These are phyloP conservation scores for Spongilla lacustris DNA, from an alignment of 37 sponge, comb jelly and placozoan genomes.

Conservation along the genomic window DNA sequence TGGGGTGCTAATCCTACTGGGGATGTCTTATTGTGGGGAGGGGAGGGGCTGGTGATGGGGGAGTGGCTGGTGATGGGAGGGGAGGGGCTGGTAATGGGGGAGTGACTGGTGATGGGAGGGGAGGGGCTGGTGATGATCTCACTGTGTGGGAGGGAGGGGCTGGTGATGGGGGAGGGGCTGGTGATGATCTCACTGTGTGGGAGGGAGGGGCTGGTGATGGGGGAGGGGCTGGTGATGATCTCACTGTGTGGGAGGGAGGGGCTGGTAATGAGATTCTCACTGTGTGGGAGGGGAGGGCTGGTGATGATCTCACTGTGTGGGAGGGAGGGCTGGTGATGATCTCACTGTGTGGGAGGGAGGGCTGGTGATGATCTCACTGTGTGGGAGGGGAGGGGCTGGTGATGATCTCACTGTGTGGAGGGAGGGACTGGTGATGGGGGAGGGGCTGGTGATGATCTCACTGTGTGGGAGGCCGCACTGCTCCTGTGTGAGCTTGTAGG, in stretches of 20 bases:
- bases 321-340: neutral
- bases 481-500: too few species aligned
- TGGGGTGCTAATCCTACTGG: neutral
- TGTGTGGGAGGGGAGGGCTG: neutral
- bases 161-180: neutral
- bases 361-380: too few species aligned
- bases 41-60: neutral
- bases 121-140: too few species aligned
- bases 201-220: neutral
- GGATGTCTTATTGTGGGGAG: neutral
- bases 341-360: neutral
- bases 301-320: neutral
- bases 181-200: neutral
- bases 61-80: neutral
- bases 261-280: too few species aligned
- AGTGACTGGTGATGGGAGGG: too few species aligned
- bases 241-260: too few species aligned
- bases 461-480: too few species aligned
- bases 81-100: neutral
- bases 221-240: neutral
- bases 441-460: too few species aligned
- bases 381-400: too few species aligned
- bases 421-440: too few species aligned
- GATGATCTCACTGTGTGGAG: too few species aligned
- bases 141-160: neutral